Evolutionary conservation across 2,797 vertebrate genomes (phyloP).

Genomic region (Brachyrhaphis roseni): DNA sequence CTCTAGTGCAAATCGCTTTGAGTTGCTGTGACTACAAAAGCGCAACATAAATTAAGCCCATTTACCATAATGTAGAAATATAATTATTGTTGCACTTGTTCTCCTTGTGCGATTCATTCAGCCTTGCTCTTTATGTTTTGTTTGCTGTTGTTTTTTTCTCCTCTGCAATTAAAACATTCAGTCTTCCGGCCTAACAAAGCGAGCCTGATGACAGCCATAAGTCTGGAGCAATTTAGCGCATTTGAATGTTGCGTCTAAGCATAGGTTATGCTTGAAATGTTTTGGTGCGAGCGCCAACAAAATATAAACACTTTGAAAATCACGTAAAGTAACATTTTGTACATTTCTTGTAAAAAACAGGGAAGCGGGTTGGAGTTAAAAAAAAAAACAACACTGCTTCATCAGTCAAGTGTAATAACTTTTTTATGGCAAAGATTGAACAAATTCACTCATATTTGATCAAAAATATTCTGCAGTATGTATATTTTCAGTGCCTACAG

Average conservation of each 20-base stretch:
- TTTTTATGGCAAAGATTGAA: not conserved
- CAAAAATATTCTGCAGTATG: not conserved
- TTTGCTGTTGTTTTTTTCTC: not conserved
- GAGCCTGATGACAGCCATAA: not conserved
- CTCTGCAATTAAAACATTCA: not conserved
- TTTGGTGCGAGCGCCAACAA: not conserved
- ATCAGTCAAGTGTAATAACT: not conserved
- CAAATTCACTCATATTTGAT: not conserved
- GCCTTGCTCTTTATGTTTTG: not conserved
- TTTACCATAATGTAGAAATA: not conserved
- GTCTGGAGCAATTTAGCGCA: not conserved
- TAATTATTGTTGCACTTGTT: not conserved
- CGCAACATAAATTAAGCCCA: not conserved
- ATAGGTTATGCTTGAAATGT: not conserved
- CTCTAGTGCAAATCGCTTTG: not conserved
- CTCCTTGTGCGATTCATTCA: not conserved
- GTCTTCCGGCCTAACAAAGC: not conserved
- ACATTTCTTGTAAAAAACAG: not conserved
- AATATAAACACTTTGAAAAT: not conserved
- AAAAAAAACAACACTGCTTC: not conserved
- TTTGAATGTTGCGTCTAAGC: not conserved
- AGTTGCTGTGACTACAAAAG: not conserved
- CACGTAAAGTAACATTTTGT: not conserved
- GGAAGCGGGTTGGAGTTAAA: not conserved
- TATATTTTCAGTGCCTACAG: not conserved